Evolutionary conservation across 1,140 invertebrate genomes (phyloP).

Genomic region (Magallana angulata): DNA sequence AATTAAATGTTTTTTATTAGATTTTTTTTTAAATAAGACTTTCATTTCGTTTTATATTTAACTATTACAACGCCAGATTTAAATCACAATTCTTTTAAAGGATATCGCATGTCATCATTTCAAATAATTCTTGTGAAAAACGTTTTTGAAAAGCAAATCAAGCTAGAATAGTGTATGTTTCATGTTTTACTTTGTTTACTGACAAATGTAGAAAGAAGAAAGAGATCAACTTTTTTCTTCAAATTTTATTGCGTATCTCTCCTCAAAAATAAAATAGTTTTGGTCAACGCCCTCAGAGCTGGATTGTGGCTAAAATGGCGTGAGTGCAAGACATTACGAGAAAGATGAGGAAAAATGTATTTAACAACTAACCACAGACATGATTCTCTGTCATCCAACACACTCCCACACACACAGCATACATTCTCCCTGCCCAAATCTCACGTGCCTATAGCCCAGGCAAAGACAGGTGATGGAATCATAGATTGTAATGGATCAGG

Average conservation of each 20-base stretch:
- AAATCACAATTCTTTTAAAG: too few species aligned
- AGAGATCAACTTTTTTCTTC: not conserved
- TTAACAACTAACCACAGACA: not conserved
- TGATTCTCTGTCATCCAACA: not conserved
- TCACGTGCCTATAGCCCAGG: not conserved
- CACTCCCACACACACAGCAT: not conserved
- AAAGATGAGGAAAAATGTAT: not conserved
- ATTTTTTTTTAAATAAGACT: too few species aligned
- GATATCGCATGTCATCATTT: too few species aligned
- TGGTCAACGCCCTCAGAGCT: not conserved
- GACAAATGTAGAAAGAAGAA: not conserved
- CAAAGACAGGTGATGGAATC: not conserved
- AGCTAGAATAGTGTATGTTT: not conserved
- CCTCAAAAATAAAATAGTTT: not conserved
- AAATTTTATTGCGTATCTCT: not conserved
- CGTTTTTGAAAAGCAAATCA: too few species aligned
- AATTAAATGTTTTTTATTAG: too few species aligned
- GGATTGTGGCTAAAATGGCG: not conserved
- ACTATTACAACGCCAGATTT: too few species aligned
- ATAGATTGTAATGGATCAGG: not conserved
- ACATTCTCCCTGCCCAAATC: not conserved
- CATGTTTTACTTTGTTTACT: not conserved
- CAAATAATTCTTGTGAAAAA: too few species aligned
- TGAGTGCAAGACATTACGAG: not conserved
- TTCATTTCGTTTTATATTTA: too few species aligned